A percentile compares a stretch with the other conserved stretches of the same genome.
phyloP scores from a whole-genome alignment of 1,140 invertebrate genomes.

The Drosophila chauvacae region DNA sequence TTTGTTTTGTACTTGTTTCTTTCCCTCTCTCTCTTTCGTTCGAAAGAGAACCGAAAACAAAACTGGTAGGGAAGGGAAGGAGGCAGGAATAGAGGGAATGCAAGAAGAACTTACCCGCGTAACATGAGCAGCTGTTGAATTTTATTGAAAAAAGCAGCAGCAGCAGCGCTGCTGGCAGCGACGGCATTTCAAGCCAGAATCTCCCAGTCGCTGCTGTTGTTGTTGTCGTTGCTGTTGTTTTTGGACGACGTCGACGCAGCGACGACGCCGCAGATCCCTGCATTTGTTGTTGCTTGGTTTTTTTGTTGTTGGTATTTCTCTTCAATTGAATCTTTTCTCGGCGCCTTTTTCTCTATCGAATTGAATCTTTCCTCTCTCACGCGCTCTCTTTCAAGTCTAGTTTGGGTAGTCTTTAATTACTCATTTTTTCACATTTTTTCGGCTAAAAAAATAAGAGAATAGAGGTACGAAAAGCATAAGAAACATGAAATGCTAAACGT shows the following conservation, averaged over 20 bases:
- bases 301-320: constrained; percentile 23
- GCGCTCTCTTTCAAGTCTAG: constrained; percentile 37
- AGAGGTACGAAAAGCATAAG: constrained; percentile 24
- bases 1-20: constrained; percentile 76
- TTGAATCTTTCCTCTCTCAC: constrained; percentile 11
- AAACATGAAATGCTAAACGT: constrained; percentile 51
- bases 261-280: constrained; percentile 72
- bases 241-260: constrained; percentile 58
- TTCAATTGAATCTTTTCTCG: constrained; percentile 21
- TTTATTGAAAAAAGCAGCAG: constrained; percentile 43
- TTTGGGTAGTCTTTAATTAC: constrained; percentile 27
- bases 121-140: constrained; percentile 77
- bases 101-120: constrained; percentile 73
- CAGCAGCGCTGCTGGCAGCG: constrained; percentile 41
- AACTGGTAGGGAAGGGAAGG: not conserved
- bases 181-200: constrained; percentile 61
- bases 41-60: constrained; percentile 26
- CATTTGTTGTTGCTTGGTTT: constrained; percentile 60
- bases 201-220: constrained; percentile 11
- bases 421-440: constrained; percentile 47
- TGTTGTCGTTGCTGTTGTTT: constrained; percentile 15
- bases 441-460: constrained; percentile 27
- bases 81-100: constrained; percentile 20
- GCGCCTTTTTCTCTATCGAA: constrained; percentile 11
- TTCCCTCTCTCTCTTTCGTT: constrained; percentile 9